Conservation (phyloP, 2,113 vertebrate genomes). For the Sebastes fasciatus region DNA sequence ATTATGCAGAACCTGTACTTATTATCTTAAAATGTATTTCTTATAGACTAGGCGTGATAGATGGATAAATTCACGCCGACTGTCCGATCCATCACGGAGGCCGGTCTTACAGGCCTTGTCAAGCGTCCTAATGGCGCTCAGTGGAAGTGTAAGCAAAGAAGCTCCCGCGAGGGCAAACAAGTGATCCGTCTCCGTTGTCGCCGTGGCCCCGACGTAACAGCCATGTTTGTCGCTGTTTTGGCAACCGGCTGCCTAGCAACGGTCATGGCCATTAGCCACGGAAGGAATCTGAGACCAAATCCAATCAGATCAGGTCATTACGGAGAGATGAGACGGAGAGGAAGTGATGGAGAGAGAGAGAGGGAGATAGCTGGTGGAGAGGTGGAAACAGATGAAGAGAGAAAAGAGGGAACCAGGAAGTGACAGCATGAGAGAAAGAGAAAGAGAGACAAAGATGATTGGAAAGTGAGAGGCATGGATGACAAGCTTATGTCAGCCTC, state of each 20-base stretch:
- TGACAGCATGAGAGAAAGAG: background rate
- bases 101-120: slow-evolving; percentile 33
- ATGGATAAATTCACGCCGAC: slow-evolving; percentile 28
- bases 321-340: slow-evolving; percentile 56
- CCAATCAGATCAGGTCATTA: slow-evolving; percentile 81
- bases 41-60: slow-evolving; percentile 31
- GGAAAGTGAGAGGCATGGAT: slow-evolving; percentile 35
- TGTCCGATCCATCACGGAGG: slow-evolving; percentile 45
- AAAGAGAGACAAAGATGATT: slow-evolving; percentile 7
- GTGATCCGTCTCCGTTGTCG: slow-evolving; percentile 53
- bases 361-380: slow-evolving; percentile 1
- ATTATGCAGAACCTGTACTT: slow-evolving; percentile 39
- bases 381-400: background rate
- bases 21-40: slow-evolving; percentile 16
- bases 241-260: slow-evolving; percentile 71
- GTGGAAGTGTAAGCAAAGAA: slow-evolving; percentile 56
- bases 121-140: slow-evolving; percentile 49
- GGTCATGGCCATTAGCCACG: slow-evolving; percentile 69
- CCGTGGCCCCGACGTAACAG: slow-evolving; percentile 18
- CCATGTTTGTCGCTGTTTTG: slow-evolving; percentile 72
- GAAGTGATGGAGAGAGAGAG: slow-evolving; percentile 54
- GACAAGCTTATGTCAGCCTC: slow-evolving; percentile 60
- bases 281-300: slow-evolving; percentile 76
- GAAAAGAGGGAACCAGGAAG: slow-evolving; percentile 3
- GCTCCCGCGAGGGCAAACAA: slow-evolving; percentile 49